Evolutionary conservation across 2,797 vertebrate genomes (phyloP), one percentile per base, ranked within the genome.

Genomic region (Myripristis murdjan): DNA sequence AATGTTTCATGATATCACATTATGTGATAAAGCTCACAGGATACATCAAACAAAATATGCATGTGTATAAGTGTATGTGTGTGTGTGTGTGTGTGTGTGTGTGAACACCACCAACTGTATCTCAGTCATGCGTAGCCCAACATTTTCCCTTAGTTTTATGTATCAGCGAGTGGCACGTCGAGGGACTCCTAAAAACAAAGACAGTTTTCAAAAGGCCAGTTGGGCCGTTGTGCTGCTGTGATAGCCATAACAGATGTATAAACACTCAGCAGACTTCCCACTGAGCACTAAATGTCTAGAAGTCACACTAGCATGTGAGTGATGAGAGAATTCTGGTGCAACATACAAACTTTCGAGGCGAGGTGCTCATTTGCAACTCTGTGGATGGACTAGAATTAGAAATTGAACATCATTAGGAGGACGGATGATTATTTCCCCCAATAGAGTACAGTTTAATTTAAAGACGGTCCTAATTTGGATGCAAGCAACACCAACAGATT

Each of bases 231-330:
- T 54, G 35, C 75, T 71, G 64, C 74, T 59, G 2, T 75, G 78
- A 88, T 86, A 71, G 82, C 54, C 59, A 46, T 70, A 86, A 64
- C 87, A 90, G 85, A 90, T 87, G 88, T 85, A 62, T 68, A 81
- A 84, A 85, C 73, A 85, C 66, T 84, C 57, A 63, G 62, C 33
- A 1, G 74, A 76, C 74, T 33, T 83, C 85, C 85, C 59, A 64
- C 72, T 56, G 87, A 82, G 87, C 61, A 82, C 79, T 89, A 86
- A 89, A 87, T 83, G 81, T 67, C 72, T 72, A 26, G 3, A 71
- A 70, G 77, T 73, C 58, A 70, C 65, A 61, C 69, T 16, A 16
- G 63, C 14, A 10, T 39, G 48, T 73, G 73, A 81, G 52, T 47
- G 59, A 77, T 43, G 68, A 70, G 24, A 52, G 31, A 55, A 65